phyloP scores from a whole-genome alignment of 1,140 invertebrate genomes.

The Bombus breviceps region DNA sequence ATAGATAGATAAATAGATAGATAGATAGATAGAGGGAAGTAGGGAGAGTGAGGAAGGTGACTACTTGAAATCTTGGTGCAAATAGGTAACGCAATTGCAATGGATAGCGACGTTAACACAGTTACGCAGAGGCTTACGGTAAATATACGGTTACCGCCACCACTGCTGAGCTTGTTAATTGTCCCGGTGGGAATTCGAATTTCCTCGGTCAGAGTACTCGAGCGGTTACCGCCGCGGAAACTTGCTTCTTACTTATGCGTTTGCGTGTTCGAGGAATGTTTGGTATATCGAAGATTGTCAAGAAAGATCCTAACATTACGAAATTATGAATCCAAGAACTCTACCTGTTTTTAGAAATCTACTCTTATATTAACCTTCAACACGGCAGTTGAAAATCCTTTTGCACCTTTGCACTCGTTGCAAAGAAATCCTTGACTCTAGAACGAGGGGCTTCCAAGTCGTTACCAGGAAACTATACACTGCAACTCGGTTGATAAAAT shows the following conservation, averaged over 20 bases:
- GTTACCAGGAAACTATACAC: constrained; percentile 40
- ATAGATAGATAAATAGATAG: background rate
- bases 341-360: background rate
- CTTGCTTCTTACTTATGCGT: background rate
- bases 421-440: background rate
- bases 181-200: constrained; percentile 55
- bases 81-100: constrained; percentile 31
- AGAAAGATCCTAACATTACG: background rate
- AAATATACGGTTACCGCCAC: constrained; percentile 53
- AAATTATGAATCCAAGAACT: background rate
- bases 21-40: fast-evolving
- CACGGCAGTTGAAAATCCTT: background rate
- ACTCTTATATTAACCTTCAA: background rate
- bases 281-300: background rate
- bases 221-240: constrained; percentile 22
- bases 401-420: no score
- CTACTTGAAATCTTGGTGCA: background rate
- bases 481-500: constrained; percentile 53
- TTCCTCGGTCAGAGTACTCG: constrained; percentile 34
- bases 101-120: constrained; percentile 13
- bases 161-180: constrained; percentile 46
- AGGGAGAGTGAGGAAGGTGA: background rate
- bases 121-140: constrained; percentile 37
- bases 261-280: background rate
- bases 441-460: background rate